phyloP scores from a whole-genome alignment of 2,113 vertebrate species.

The Burhinus bistriatus region DNA sequence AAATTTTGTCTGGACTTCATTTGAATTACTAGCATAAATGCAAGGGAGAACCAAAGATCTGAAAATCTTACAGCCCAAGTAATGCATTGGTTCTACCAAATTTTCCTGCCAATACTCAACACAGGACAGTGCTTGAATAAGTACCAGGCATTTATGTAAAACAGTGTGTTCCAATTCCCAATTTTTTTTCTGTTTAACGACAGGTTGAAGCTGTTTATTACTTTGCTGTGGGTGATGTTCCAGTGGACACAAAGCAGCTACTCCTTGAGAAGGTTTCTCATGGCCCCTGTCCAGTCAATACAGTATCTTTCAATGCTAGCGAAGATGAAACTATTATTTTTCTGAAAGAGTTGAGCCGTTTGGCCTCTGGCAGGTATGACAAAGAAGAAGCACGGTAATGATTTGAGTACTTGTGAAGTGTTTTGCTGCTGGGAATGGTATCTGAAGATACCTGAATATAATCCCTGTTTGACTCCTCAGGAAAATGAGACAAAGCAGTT shows the following conservation, averaged over 20 bases:
- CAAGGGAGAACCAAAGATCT: not conserved
- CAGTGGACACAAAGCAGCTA: conserved; percentile 53
- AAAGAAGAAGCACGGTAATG: not conserved
- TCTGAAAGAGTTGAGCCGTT: conserved; percentile 72
- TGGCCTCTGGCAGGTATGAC: conserved; percentile 75
- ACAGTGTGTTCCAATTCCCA: not conserved
- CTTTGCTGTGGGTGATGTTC: conserved; percentile 76
- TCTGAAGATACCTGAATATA: not conserved
- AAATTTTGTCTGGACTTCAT: not conserved
- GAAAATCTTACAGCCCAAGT: not conserved
- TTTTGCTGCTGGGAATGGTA: not conserved
- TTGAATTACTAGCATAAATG: not conserved
- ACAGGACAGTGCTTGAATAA: not conserved
- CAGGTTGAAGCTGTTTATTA: conserved; percentile 81
- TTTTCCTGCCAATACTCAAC: not conserved
- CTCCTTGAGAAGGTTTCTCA: conserved; percentile 55
- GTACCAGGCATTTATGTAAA: not conserved
- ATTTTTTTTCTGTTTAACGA: not conserved
- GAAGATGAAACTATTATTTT: conserved; percentile 69
- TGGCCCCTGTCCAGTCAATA: conserved; percentile 63
- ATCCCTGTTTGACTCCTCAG: not conserved
- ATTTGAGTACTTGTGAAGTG: not conserved
- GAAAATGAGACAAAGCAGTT: not conserved
- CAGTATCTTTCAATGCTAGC: conserved; percentile 79
- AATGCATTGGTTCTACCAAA: not conserved